A percentile compares a stretch with the other conserved stretches of the same genome.
Conservation (phyloP, 2,888 invertebrate genomes). For the Agrochola lychnidis region DNA sequence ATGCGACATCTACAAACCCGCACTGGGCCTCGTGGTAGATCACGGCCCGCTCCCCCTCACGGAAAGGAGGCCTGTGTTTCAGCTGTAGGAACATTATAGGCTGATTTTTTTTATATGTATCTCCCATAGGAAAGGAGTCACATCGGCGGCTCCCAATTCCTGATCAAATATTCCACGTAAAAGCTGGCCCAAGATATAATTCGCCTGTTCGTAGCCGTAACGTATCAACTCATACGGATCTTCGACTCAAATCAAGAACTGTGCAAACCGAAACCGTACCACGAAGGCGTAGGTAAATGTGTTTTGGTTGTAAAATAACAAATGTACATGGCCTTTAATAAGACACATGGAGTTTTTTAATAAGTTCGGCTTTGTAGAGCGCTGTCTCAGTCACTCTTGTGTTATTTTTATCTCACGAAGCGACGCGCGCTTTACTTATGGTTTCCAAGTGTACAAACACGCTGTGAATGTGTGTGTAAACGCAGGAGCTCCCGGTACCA, state of each 20-base stretch:
- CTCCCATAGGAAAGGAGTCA: conserved; percentile 38
- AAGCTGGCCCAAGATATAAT: not conserved
- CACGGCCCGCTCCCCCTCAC: too few relatives aligned
- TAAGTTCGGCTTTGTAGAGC: not conserved
- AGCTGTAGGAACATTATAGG: not conserved
- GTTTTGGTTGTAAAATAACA: conserved; percentile 28
- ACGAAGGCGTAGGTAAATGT: conserved; percentile 50
- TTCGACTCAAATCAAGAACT: conserved; percentile 15
- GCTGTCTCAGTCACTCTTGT: not conserved
- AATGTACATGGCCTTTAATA: not conserved
- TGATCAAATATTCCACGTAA: conserved; percentile 32
- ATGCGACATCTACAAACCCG: not conserved
- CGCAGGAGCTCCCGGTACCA: not conserved
- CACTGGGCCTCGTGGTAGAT: not conserved
- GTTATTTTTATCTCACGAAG: not conserved
- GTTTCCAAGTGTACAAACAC: not conserved
- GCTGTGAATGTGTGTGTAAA: not conserved
- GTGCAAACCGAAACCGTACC: conserved; percentile 15
- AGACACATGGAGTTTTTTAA: not conserved
- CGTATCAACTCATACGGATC: not conserved
- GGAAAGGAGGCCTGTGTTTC: not conserved
- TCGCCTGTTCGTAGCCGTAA: not conserved
- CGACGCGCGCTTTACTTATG: not conserved
- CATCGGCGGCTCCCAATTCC: conserved; percentile 16
- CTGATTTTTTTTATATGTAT: conserved; percentile 9